phyloP scores from a whole-genome alignment of 30 jellyfish, hydroid and myxozoan genomes.

The Aurelia sp. region DNA sequence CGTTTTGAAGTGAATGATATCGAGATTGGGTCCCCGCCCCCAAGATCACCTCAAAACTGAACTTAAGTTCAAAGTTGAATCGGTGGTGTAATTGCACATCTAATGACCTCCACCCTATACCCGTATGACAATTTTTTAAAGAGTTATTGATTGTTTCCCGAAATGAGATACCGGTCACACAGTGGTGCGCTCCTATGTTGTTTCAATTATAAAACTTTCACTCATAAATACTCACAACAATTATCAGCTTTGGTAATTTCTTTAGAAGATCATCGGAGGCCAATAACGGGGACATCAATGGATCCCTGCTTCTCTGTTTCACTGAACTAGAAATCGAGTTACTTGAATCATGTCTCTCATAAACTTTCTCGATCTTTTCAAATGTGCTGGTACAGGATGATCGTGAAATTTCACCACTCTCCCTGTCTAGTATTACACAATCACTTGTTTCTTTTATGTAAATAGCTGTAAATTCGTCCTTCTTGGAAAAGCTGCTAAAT shows the following conservation, averaged over 20 bases:
- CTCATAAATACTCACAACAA: conserved; percentile 73
- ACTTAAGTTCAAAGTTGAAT: too few species aligned
- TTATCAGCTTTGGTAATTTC: conserved; percentile 80
- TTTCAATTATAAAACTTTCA: too few species aligned
- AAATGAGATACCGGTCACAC: too few species aligned
- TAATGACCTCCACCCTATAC: too few species aligned
- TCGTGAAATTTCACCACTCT: neutral
- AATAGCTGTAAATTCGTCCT: conserved; percentile 36
- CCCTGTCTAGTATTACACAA: conserved; percentile 51
- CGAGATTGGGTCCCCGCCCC: too few species aligned
- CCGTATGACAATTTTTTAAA: too few species aligned
- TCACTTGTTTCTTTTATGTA: conserved; percentile 41
- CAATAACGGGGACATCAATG: conserved; percentile 93
- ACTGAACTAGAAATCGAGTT: conserved; percentile 54
- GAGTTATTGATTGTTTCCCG: too few species aligned
- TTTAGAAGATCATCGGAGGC: conserved; percentile 81
- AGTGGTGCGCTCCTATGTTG: too few species aligned
- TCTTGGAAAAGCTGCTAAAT: too few species aligned
- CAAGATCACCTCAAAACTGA: too few species aligned
- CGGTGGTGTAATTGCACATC: too few species aligned
- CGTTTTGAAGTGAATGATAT: too few species aligned
- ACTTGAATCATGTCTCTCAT: conserved; percentile 26
- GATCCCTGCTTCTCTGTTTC: conserved; percentile 54
- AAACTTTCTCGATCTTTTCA: conserved; percentile 16
- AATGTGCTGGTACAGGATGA: conserved; percentile 6